A percentile compares a stretch with the other conserved stretches of the same genome.
Evolutionary conservation across 1,140 invertebrate genomes (phyloP).

Genomic region (Rhopalosiphum maidis): DNA sequence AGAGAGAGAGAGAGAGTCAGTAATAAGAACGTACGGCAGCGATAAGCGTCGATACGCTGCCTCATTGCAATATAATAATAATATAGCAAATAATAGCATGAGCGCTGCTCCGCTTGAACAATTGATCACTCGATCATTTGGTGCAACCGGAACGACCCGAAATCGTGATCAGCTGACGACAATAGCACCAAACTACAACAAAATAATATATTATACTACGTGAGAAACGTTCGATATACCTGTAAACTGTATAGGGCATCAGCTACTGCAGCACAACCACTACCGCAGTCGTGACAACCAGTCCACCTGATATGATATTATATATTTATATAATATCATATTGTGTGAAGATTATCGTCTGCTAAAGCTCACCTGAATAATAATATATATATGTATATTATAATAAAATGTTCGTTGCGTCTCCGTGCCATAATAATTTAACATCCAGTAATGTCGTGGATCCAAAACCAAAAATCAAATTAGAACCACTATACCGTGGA

Average conservation of each 20-base stretch:
- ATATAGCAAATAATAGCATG: background rate
- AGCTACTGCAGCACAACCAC: background rate
- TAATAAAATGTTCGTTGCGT: background rate
- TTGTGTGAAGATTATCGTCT: background rate
- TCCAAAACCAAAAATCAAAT: background rate
- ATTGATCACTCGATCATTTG: background rate
- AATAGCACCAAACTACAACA: background rate
- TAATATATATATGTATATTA: background rate
- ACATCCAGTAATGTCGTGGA: background rate
- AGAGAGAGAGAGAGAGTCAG: background rate
- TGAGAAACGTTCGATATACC: background rate
- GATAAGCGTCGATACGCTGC: background rate
- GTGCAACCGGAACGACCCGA: background rate
- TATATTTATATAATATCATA: background rate
- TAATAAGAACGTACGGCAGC: background rate
- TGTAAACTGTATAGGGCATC: background rate
- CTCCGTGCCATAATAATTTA: background rate
- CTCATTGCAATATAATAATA: background rate
- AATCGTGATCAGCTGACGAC: constrained; percentile 3
- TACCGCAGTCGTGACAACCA: background rate
- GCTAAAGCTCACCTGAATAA: background rate
- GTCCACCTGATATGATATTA: background rate
- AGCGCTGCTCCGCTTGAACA: background rate
- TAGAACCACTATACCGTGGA: background rate
- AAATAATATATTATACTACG: background rate